A percentile compares a stretch with the other conserved stretches of the same genome.
These are phyloP conservation scores for Bradysia coprophila DNA, from an alignment of 1,140 invertebrate species.

Conservation along the genomic window DNA sequence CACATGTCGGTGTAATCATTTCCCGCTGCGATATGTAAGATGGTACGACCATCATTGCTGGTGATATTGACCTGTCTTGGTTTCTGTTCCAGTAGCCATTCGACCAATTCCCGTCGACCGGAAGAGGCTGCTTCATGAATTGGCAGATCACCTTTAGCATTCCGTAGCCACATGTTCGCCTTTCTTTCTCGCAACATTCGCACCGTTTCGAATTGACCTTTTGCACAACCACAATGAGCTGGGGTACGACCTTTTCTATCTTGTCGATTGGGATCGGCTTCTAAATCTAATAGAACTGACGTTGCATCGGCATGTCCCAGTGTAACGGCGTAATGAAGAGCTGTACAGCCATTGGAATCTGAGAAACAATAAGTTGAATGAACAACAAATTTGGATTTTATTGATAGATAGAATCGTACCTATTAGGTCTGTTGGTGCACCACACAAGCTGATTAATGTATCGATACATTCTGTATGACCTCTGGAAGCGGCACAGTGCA, in stretches of 20 bases:
- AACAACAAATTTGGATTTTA: background rate
- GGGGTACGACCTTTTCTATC: constrained; percentile 77
- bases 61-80: constrained; percentile 71
- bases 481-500: constrained; percentile 90
- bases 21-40: constrained; percentile 84
- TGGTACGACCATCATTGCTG: constrained; percentile 83
- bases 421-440: constrained; percentile 62
- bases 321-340: constrained; percentile 90
- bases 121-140: constrained; percentile 89
- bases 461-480: constrained; percentile 89
- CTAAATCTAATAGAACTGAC: constrained; percentile 67
- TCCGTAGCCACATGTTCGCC: constrained; percentile 82
- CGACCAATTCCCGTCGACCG: constrained; percentile 67
- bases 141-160: constrained; percentile 77
- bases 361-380: constrained; percentile 14
- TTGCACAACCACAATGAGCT: constrained; percentile 72
- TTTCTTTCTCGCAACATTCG: constrained; percentile 46
- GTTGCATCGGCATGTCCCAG: constrained; percentile 89
- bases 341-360: constrained; percentile 85
- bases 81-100: constrained; percentile 67
- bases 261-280: constrained; percentile 78
- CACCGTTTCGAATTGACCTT: constrained; percentile 62
- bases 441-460: constrained; percentile 72
- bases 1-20: constrained; percentile 90
- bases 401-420: too few relatives aligned